Evolutionary conservation across 2,888 invertebrate genomes (phyloP), one percentile per base, ranked within the genome.

Genomic region (Anticlea derivata): DNA sequence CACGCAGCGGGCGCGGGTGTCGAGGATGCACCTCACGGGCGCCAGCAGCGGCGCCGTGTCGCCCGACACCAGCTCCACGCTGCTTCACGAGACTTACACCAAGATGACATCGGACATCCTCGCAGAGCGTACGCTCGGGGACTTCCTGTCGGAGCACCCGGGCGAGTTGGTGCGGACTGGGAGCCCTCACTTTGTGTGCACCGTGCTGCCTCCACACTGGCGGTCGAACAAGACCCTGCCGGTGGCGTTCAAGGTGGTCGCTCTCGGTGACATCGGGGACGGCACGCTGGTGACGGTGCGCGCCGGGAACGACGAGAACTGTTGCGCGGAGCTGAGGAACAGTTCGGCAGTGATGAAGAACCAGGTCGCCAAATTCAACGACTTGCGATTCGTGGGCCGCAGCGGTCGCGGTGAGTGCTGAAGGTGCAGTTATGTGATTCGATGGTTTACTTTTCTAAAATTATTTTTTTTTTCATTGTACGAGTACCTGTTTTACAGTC

Each of bases 251-350:
- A 98, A 98, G 86, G 98, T 99, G 71, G 96, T 98, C 47, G 96
- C 98, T 2, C 90, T 99, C 45, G 97, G 98, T 6, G 98, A 98
- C 69, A 95, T 99, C 11, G 95, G 96, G 66, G 99, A 99, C 80
- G 99, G 99, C 1, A 99, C 99, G 24, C 92, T 97, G 87, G 99
- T 99, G 62, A 97, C 97, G 5, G 97, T 99, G 27, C 92, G 96
- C 30, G 99, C 99, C 10, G 99, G 99, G 11, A 99, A 99, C 87
- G 99, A 99, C 75, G 99, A 99, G 88, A 99, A 99, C 90, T 98
- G 95, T 82, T 98, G 97, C 79, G 99, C 98, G 29, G 99, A 99
- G 83, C 86, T 99, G 67, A 90, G 98, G 74, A 99, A 99, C 89
- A 96, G 96, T 68, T 96, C 97, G 41, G 98, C 99, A 23, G 95